Evolutionary conservation across 2,797 vertebrate species (phyloP).

Genomic region (Rhinogobio ventralis): DNA sequence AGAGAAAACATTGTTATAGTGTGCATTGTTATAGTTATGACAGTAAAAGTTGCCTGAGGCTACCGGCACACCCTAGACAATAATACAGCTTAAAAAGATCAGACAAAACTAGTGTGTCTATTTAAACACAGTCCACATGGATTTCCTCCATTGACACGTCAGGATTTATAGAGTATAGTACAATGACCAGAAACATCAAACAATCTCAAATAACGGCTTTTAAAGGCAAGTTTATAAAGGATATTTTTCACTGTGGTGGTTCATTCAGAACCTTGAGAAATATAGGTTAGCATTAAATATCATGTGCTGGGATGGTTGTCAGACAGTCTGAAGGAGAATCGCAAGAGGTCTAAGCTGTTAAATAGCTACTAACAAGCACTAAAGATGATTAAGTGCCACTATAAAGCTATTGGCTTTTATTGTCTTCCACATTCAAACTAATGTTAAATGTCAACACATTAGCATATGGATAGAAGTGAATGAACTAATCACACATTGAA

Average conservation of each 20-base stretch:
- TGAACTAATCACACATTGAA: conserved; percentile 43
- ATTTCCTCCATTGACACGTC: conserved; percentile 11
- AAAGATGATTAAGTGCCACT: conserved; percentile 34
- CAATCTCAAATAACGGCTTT: conserved; percentile 6
- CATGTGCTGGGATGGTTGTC: conserved; percentile 1
- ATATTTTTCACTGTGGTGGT: background rate
- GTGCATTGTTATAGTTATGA: conserved; percentile 2
- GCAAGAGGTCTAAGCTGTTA: conserved; percentile 21
- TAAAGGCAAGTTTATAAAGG: conserved; percentile 13
- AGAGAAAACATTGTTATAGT: conserved; percentile 22
- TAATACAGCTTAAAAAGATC: conserved; percentile 27
- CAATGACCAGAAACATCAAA: conserved; percentile 25
- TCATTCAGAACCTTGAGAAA: conserved; percentile 20
- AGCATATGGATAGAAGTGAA: conserved; percentile 45
- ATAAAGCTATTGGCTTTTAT: conserved; percentile 34
- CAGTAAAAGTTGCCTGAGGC: conserved; percentile 29
- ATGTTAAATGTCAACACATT: conserved; percentile 54
- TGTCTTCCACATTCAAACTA: conserved; percentile 40
- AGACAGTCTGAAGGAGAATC: conserved; percentile 19
- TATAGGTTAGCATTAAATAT: conserved; percentile 5
- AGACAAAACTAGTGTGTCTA: conserved; percentile 6
- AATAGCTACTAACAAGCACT: conserved; percentile 24
- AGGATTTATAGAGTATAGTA: conserved; percentile 10
- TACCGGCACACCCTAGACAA: conserved; percentile 16
- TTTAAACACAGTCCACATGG: conserved; percentile 14